These are phyloP conservation scores for Monoplex corrugatus DNA, from an alignment of 2,888 invertebrate species.

Conservation along the genomic window DNA sequence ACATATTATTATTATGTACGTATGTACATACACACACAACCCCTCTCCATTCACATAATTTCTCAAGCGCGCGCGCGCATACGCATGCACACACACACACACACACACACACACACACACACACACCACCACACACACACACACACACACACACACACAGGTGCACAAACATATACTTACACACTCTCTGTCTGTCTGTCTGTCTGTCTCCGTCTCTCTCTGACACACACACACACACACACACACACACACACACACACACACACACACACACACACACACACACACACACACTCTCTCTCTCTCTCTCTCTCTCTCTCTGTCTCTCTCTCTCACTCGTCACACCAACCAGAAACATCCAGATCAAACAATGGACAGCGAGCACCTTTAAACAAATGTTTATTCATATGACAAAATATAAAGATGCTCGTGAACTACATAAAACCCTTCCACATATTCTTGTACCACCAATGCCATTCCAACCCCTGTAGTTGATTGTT, in stretches of 20 bases:
- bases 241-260: too few relatives aligned
- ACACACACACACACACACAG: slow-evolving; percentile 1
- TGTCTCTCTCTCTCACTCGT: too few relatives aligned
- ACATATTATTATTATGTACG: not conserved
- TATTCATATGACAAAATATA: slow-evolving; percentile 61
- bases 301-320: too few relatives aligned
- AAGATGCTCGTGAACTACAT: slow-evolving; percentile 46
- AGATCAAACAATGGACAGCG: too few relatives aligned
- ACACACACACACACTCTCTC: too few relatives aligned
- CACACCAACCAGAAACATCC: not conserved
- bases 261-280: too few relatives aligned
- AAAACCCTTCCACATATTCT: not conserved
- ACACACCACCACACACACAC: not conserved
- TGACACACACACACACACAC: too few relatives aligned
- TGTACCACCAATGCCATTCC: too few relatives aligned
- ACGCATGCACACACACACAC: not conserved
- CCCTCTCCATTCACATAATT: not conserved
- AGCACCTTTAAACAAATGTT: slow-evolving; percentile 45
- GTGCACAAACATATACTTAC: not conserved
- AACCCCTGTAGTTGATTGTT: not conserved
- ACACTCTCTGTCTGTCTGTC: too few relatives aligned
- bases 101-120: not conserved
- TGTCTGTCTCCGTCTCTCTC: too few relatives aligned
- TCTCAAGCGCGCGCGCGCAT: not conserved
- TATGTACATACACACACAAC: not conserved